phyloP scores from a whole-genome alignment of 2,888 invertebrate species.

The Yponomeuta evonymella region DNA sequence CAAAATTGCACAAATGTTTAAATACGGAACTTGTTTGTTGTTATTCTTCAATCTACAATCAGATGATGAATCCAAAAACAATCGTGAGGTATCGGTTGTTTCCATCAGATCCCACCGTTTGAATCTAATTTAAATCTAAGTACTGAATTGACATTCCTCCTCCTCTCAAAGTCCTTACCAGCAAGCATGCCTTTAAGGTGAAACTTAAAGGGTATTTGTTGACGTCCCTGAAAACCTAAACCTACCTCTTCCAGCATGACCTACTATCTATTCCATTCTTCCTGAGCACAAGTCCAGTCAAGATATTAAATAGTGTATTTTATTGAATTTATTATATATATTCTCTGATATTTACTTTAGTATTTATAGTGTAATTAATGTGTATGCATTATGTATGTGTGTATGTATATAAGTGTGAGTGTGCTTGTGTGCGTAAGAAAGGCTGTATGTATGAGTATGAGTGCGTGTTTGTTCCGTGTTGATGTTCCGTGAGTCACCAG shows the following conservation, averaged over 20 bases:
- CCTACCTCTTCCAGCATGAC: no score
- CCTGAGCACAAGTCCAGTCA: no score
- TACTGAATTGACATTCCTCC: background rate
- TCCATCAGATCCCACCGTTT: background rate
- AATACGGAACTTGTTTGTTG: background rate
- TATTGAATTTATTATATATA: no score
- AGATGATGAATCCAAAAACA: background rate
- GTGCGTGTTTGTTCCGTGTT: background rate
- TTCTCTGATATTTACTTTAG: no score
- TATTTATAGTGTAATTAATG: no score
- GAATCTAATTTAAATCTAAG: background rate
- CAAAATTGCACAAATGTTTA: background rate
- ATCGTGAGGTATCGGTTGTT: background rate
- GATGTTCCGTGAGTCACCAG: background rate
- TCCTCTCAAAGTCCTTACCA: background rate
- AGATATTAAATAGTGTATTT: no score
- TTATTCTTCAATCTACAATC: background rate
- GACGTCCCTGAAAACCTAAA: no score
- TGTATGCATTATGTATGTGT: background rate
- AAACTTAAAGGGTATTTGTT: no score
- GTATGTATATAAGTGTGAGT: background rate
- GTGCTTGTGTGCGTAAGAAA: background rate
- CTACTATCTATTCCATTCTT: no score
- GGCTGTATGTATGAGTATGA: background rate
- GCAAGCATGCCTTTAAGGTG: no score